A percentile compares a stretch with the other conserved stretches of the same genome.
These are phyloP conservation scores for Acanthurus leucopareius DNA, from an alignment of 2,797 vertebrate species.

Conservation along the genomic window DNA sequence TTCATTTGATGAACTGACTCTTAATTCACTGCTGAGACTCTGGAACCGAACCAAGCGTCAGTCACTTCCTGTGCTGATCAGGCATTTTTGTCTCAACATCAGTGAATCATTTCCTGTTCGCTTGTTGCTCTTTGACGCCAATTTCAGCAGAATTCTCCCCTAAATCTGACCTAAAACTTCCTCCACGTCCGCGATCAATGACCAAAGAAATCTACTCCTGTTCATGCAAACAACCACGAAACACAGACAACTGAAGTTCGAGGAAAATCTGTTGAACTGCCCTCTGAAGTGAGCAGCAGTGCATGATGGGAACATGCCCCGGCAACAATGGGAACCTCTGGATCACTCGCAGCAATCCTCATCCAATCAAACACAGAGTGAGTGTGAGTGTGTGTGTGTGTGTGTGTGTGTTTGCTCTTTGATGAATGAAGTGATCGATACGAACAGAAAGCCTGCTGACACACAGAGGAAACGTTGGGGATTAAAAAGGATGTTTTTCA, in stretches of 20 bases:
- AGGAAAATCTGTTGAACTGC: not conserved
- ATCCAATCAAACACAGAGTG: slow-evolving; percentile 30
- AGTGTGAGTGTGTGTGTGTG: not conserved
- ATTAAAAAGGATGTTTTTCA: slow-evolving; percentile 62
- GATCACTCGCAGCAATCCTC: slow-evolving; percentile 12
- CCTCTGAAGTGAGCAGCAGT: too few relatives aligned
- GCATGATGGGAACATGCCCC: slow-evolving; percentile 39
- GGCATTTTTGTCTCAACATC: too few relatives aligned
- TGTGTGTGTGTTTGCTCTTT: slow-evolving; percentile 30
- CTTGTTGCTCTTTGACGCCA: too few relatives aligned
- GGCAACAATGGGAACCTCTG: slow-evolving; percentile 14
- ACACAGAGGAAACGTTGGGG: slow-evolving; percentile 47
- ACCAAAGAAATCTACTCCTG: too few relatives aligned
- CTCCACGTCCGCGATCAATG: too few relatives aligned
- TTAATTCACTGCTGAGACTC: too few relatives aligned
- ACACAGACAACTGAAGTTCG: not conserved
- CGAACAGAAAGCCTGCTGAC: slow-evolving; percentile 53
- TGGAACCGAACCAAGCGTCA: too few relatives aligned
- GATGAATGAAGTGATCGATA: slow-evolving; percentile 70
- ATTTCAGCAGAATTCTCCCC: too few relatives aligned
- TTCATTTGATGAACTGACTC: too few relatives aligned
- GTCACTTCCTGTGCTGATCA: too few relatives aligned
- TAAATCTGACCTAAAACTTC: too few relatives aligned
- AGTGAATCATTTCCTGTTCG: too few relatives aligned
- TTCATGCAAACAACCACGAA: not conserved